Evolutionary conservation across 2,113 vertebrate genomes (phyloP).

Genomic region (Gallinago paraguaiae): DNA sequence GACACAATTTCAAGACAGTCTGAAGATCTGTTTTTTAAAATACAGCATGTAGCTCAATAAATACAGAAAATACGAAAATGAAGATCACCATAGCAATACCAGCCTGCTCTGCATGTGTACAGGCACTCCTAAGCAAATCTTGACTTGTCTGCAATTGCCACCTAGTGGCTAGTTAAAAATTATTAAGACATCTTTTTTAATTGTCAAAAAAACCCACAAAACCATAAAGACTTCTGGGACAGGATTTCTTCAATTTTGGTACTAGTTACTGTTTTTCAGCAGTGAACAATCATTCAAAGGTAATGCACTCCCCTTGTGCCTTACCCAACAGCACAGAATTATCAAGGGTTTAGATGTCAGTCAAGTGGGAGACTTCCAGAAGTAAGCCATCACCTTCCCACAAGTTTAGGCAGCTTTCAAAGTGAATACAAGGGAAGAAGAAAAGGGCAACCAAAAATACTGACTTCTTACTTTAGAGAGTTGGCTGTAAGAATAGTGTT

Average conservation of each 20-base stretch:
- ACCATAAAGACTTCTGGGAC: not conserved
- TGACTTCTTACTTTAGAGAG: not conserved
- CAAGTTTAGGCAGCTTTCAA: not conserved
- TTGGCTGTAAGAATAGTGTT: not conserved
- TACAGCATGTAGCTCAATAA: not conserved
- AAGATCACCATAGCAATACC: not conserved
- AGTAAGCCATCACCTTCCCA: not conserved
- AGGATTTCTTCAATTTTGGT: not conserved
- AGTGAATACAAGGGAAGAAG: not conserved
- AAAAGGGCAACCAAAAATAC: not conserved
- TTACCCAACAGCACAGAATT: not conserved
- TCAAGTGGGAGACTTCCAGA: not conserved
- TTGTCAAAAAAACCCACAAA: not conserved
- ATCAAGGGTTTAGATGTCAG: not conserved
- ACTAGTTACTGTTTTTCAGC: not conserved
- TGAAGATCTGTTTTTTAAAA: not conserved
- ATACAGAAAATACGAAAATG: not conserved
- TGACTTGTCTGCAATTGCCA: constrained; percentile 61
- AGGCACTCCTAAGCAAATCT: not conserved
- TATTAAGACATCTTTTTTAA: not conserved
- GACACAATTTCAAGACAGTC: not conserved
- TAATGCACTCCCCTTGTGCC: not conserved
- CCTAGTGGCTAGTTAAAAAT: constrained; percentile 42
- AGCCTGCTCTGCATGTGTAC: not conserved
- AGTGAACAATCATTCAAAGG: not conserved